Evolutionary conservation across 2,797 vertebrate genomes (phyloP).

Genomic region (Cryptoprocta ferox): DNA sequence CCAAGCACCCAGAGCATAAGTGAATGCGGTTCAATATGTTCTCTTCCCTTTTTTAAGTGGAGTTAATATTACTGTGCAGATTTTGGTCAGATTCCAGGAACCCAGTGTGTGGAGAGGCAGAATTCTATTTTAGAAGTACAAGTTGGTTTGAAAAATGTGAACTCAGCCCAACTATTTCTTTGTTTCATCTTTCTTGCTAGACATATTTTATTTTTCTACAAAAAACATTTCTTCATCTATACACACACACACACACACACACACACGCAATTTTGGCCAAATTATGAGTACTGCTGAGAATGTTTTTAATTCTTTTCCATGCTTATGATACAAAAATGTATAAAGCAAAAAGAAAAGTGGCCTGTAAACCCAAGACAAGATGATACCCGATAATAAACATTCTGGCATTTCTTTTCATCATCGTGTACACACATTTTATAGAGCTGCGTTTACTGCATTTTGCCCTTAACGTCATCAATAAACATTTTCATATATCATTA

Average conservation of each 20-base stretch:
- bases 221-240: not conserved
- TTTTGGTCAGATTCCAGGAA: slow-evolving; percentile 76
- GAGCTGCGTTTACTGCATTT: not conserved
- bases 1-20: slow-evolving; percentile 68
- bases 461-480: not conserved
- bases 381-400: not conserved
- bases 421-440: not conserved
- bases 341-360: not conserved
- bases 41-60: slow-evolving; percentile 66
- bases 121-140: slow-evolving; percentile 78
- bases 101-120: slow-evolving; percentile 61
- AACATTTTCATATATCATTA: not conserved
- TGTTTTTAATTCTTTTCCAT: slow-evolving; percentile 45
- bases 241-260: not conserved
- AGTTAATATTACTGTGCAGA: slow-evolving; percentile 69
- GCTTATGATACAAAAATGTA: not conserved
- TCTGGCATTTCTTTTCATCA: not conserved
- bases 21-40: slow-evolving; percentile 62
- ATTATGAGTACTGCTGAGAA: not conserved
- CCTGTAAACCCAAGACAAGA: not conserved
- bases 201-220: slow-evolving; percentile 7
- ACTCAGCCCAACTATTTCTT: slow-evolving; percentile 72
- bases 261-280: not conserved
- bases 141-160: slow-evolving; percentile 73
- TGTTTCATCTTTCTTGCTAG: slow-evolving; percentile 72